These are phyloP conservation scores for Lepisosteus oculatus DNA, from an alignment of 2,113 vertebrate genomes.

Conservation along the genomic window DNA sequence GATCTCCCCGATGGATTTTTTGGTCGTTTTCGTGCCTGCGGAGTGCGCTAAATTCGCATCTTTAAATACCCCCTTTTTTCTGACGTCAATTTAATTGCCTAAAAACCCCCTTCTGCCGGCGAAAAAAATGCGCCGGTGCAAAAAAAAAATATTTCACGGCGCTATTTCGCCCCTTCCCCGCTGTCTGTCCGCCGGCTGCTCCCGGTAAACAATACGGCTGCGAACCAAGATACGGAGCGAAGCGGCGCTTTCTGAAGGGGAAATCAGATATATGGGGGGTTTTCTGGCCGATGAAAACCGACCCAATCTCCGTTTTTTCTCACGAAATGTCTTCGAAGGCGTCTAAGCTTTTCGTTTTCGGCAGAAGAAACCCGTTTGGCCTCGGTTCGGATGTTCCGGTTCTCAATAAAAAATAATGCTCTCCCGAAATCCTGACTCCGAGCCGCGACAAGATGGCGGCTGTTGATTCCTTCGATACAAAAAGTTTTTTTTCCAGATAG, in stretches of 20 bases:
- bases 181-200: constrained; percentile 47
- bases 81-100: constrained; percentile 49
- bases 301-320: constrained; percentile 50
- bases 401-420: constrained; percentile 67
- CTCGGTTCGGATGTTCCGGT: constrained; percentile 53
- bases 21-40: constrained; percentile 37
- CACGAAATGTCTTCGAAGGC: constrained; percentile 43
- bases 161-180: constrained; percentile 48
- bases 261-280: constrained; percentile 71
- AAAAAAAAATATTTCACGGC: constrained; percentile 56
- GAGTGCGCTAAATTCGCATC: constrained; percentile 49
- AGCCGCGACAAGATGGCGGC: constrained; percentile 95
- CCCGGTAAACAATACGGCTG: constrained; percentile 46
- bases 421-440: constrained; percentile 79
- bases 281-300: constrained; percentile 61
- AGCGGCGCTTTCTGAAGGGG: constrained; percentile 72
- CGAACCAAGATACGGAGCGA: constrained; percentile 56
- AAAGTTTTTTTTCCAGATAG: constrained; percentile 84
- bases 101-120: constrained; percentile 48
- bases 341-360: constrained; percentile 42
- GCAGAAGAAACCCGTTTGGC: constrained; percentile 56
- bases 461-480: constrained; percentile 92
- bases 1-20: constrained; percentile 43
- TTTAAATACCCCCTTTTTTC: constrained; percentile 60
- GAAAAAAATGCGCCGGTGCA: constrained; percentile 58